A percentile compares a stretch with the other conserved stretches of the same genome.
Conservation (phyloP, 2,113 vertebrate species). For the Bettongia penicillata region DNA sequence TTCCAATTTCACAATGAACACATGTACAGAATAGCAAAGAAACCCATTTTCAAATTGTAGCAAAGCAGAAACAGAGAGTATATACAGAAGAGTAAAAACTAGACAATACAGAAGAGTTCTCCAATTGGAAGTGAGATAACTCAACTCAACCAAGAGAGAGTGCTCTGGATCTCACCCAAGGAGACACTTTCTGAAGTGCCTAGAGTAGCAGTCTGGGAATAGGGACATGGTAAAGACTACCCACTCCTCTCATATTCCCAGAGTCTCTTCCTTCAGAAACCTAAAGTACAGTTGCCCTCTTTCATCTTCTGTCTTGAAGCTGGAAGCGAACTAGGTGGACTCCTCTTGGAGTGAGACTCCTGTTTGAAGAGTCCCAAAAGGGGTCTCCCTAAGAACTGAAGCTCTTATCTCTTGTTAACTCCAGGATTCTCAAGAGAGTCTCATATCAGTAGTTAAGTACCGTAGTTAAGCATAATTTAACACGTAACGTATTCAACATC, state of each 20-base stretch:
- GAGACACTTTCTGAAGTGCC: neutral
- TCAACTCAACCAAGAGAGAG: neutral
- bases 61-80: neutral
- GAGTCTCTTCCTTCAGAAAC: neutral
- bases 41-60: neutral
- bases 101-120: neutral
- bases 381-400: neutral
- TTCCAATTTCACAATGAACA: neutral
- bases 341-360: neutral
- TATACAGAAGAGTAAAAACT: neutral
- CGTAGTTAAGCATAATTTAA: neutral
- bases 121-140: neutral
- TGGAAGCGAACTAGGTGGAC: neutral
- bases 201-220: neutral
- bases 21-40: neutral
- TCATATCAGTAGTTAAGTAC: neutral
- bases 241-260: neutral
- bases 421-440: neutral
- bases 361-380: neutral
- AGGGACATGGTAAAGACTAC: neutral
- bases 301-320: neutral
- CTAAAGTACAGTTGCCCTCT: neutral
- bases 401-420: neutral
- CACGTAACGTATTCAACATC: neutral
- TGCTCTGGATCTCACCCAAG: neutral